Evolutionary conservation across 2,113 vertebrate species (phyloP).

Genomic region (Turnix velox): DNA sequence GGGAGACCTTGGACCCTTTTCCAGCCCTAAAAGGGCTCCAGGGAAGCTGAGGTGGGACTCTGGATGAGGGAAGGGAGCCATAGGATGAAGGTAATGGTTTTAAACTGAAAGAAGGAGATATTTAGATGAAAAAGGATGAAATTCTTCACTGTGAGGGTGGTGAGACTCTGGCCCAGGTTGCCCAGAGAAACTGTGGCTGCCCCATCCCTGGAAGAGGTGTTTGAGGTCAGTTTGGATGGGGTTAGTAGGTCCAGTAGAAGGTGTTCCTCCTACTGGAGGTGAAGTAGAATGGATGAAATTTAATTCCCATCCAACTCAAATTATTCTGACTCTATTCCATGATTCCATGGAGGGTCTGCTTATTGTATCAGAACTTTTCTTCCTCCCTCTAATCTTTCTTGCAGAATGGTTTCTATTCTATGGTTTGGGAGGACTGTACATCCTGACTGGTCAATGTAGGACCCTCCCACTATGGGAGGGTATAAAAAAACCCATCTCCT

Average conservation of each 20-base stretch:
- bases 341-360: not conserved
- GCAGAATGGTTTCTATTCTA: not conserved
- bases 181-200: not conserved
- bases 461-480: not conserved
- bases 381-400: not conserved
- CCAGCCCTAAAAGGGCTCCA: too few species aligned
- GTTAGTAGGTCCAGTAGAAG: not conserved
- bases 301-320: not conserved
- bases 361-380: too few species aligned
- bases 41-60: not conserved
- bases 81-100: not conserved
- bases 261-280: not conserved
- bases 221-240: not conserved
- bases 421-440: not conserved
- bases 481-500: not conserved
- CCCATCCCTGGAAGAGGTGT: not conserved
- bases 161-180: too few species aligned
- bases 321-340: not conserved
- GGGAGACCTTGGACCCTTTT: too few species aligned
- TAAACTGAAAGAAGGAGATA: not conserved
- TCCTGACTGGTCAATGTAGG: not conserved
- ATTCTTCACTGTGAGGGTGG: not conserved
- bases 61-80: not conserved
- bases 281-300: not conserved
- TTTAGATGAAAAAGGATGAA: not conserved